phyloP scores from a whole-genome alignment of 2,888 invertebrate genomes.

The Melieria crassipennis region DNA sequence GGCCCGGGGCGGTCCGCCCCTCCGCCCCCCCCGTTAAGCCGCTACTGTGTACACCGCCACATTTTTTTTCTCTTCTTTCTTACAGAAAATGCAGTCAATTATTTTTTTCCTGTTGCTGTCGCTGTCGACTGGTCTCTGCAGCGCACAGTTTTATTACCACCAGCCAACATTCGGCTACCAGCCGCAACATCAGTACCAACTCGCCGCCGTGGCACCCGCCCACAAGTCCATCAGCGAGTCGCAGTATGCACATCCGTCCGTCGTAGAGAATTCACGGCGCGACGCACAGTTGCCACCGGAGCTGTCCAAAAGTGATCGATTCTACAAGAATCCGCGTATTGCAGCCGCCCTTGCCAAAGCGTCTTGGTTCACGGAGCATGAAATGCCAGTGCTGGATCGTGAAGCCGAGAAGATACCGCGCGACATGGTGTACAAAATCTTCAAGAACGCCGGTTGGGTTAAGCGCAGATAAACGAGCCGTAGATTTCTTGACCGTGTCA shows the following conservation, averaged over 20 bases:
- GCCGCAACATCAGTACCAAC: conserved; percentile 25
- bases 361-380: conserved; percentile 81
- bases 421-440: conserved; percentile 77
- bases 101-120: conserved; percentile 13
- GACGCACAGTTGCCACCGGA: conserved; percentile 79
- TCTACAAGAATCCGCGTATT: conserved; percentile 80
- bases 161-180: conserved; percentile 39
- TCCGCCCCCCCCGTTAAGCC: too few species aligned
- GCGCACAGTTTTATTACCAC: conserved; percentile 56
- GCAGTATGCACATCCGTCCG: conserved; percentile 73
- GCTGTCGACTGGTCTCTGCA: conserved; percentile 32
- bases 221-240: conserved; percentile 50
- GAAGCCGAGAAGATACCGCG: conserved; percentile 85
- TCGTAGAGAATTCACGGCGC: conserved; percentile 75
- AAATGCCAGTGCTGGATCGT: conserved; percentile 80
- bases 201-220: conserved; percentile 40
- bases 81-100: conserved; percentile 33
- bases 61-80: neutral
- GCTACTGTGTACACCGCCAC: too few species aligned
- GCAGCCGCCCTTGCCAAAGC: conserved; percentile 80
- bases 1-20: too few species aligned
- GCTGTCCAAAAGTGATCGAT: conserved; percentile 69
- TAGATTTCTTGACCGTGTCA: neutral
- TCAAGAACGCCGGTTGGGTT: conserved; percentile 75
- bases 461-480: conserved; percentile 51